phyloP scores from a whole-genome alignment of 2,113 vertebrate species.

The Parus major region DNA sequence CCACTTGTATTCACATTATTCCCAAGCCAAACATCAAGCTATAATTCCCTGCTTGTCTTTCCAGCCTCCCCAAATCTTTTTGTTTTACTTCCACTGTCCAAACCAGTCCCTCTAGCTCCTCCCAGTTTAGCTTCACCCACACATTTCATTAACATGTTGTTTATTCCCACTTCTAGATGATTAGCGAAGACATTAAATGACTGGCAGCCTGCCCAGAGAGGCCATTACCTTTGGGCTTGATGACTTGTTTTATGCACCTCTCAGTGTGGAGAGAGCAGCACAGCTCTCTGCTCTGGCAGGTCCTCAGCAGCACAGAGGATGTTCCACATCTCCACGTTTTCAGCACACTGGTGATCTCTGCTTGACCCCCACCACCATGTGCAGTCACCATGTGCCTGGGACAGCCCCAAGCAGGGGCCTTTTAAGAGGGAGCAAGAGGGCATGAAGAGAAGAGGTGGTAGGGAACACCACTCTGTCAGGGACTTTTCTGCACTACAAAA shows the following conservation, averaged over 20 bases:
- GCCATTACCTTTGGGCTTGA: slow-evolving; percentile 32
- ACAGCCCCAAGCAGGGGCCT: rapidly evolving
- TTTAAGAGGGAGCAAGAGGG: background rate
- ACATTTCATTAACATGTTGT: slow-evolving; percentile 32
- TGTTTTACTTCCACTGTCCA: slow-evolving; percentile 2
- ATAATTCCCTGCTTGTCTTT: background rate
- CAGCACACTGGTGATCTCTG: rapidly evolving
- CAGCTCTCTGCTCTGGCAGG: background rate
- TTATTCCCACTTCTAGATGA: slow-evolving; percentile 28
- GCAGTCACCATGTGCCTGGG: background rate
- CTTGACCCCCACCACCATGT: background rate
- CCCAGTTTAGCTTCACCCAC: background rate
- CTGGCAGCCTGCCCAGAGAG: slow-evolving; percentile 33
- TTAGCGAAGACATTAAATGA: background rate
- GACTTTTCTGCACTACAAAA: background rate
- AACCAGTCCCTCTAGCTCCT: background rate
- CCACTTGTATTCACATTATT: background rate
- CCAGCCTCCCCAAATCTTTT: background rate
- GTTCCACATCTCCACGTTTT: background rate
- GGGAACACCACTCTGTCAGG: rapidly evolving
- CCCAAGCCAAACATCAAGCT: background rate
- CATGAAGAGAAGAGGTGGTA: background rate
- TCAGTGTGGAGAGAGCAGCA: background rate
- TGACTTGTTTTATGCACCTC: background rate
- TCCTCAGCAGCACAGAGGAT: background rate